Evolutionary conservation across 2,888 invertebrate genomes (phyloP), one percentile per base, ranked within the genome.

Genomic region (Meiosimyza platycephala): DNA sequence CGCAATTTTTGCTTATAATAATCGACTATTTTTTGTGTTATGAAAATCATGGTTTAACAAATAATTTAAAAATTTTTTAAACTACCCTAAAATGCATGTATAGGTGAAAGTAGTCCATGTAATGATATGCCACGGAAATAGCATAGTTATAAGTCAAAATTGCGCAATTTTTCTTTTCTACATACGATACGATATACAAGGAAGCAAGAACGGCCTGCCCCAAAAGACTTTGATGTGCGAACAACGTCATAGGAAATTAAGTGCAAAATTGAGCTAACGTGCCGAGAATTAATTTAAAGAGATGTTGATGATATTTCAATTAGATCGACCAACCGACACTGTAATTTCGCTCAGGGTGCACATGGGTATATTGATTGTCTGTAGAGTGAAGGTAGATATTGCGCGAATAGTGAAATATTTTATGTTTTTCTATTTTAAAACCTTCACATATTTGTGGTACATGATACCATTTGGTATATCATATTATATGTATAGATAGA

Each of bases 221-320:
- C 40, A 40, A 9, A 18, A 52, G 40, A 12, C 62, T 69, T 63
- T 63, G 70, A 63, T 70, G 70, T 70, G 70, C 63, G 63, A 70
- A 54, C 33, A 52, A 60, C 48, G n/a, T n/a, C n/a, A 55, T 28
- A 68, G 59, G 48, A 68, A 62, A 70, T 70, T 54, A 63, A 70
- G 70, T 70, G 70, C 62, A 83, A 84, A 84, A 84, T 84, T 85
- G 83, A 82, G 79, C 80, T 84, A 83, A 84, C 84, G 84, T 84
- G 84, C 83, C 81, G 82, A 77, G 85, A 84, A 84, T 84, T 84
- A 84, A 84, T 84, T 84, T 84, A 40, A 9, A 40, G 48, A 40
- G 33, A 55, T 28, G 40, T 40, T 40, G 50, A 64, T 70, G 70
- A 70, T 70, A 70, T 70, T 70, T 70, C 70, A 70, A 70, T 70